A percentile compares a stretch with the other conserved stretches of the same genome.
Conservation (phyloP, 2,888 invertebrate genomes). For the Tribolium freemani region DNA sequence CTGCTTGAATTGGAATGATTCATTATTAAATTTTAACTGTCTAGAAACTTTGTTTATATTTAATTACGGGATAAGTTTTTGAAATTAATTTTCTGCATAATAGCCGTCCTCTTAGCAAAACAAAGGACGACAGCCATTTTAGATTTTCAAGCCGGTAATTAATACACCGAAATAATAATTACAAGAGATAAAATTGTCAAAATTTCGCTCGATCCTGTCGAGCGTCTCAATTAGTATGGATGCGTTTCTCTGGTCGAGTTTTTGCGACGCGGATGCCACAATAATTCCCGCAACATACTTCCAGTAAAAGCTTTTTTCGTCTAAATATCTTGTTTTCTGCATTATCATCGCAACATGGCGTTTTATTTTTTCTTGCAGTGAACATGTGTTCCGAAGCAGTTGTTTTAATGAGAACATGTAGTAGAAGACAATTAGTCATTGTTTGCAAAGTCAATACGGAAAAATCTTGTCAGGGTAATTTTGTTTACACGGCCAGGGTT, state of each 20-base stretch:
- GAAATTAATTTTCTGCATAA: constrained; percentile 59
- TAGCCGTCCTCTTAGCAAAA: constrained; percentile 32
- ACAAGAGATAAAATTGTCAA: no score
- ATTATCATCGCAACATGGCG: background rate
- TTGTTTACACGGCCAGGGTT: constrained; percentile 1
- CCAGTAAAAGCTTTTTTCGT: background rate
- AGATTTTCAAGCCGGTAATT: background rate
- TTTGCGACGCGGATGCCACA: background rate
- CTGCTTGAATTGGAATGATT: constrained; percentile 64
- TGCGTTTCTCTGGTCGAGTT: background rate
- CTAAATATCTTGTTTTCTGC: background rate
- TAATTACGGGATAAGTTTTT: constrained; percentile 61
- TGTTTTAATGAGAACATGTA: background rate
- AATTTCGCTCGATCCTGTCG: no score
- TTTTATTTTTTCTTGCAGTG: background rate
- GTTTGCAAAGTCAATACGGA: constrained; percentile 7
- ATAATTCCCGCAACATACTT: background rate
- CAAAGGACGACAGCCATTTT: background rate
- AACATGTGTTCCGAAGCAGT: background rate
- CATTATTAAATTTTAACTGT: constrained; percentile 65
- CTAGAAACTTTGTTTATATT: constrained; percentile 64
- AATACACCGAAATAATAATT: background rate
- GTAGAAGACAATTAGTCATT: constrained; percentile 2
- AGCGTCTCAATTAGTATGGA: no score
- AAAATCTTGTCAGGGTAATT: background rate